phyloP scores from a whole-genome alignment of 2,113 vertebrate genomes.

The Ammodytes marinus region DNA sequence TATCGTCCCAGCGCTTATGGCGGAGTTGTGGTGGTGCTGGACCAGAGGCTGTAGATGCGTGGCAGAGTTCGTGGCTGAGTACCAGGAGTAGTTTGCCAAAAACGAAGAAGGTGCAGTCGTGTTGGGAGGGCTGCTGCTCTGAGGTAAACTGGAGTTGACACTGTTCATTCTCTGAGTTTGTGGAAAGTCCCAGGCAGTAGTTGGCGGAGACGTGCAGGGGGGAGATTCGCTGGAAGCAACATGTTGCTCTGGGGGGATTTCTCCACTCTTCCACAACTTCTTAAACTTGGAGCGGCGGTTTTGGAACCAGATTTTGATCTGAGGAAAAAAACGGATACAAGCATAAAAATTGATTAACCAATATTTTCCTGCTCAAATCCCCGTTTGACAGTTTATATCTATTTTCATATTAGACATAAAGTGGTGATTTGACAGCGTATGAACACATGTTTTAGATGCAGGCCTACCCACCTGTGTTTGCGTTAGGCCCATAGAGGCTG shows the following conservation, averaged over 20 bases:
- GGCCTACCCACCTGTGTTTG: slow-evolving; percentile 92
- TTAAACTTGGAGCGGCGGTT: slow-evolving; percentile 97
- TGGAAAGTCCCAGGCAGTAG: slow-evolving; percentile 92
- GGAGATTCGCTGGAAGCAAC: slow-evolving; percentile 89
- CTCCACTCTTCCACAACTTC: slow-evolving; percentile 98
- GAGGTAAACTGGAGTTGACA: slow-evolving; percentile 85
- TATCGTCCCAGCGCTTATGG: slow-evolving; percentile 91
- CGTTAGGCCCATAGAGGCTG: slow-evolving; percentile 95
- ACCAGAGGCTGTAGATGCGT: slow-evolving; percentile 89
- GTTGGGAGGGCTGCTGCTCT: slow-evolving; percentile 86
- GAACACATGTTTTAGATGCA: slow-evolving; percentile 5
- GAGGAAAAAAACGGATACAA: slow-evolving; percentile 46
- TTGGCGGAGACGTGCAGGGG: slow-evolving; percentile 88
- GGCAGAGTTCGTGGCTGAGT: slow-evolving; percentile 88
- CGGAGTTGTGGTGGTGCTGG: slow-evolving; percentile 89
- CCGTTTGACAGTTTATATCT: background rate
- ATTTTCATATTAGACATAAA: background rate
- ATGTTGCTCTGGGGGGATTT: slow-evolving; percentile 92
- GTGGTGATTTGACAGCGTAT: slow-evolving; percentile 18
- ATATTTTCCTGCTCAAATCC: background rate
- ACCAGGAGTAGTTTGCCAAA: slow-evolving; percentile 95
- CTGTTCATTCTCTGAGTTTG: slow-evolving; percentile 87
- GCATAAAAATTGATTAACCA: slow-evolving; percentile 14
- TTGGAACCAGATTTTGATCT: slow-evolving; percentile 98
- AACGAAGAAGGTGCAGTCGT: slow-evolving; percentile 87